Conservation (phyloP, 1,140 invertebrate species). For the Teleogryllus occipitalis region DNA sequence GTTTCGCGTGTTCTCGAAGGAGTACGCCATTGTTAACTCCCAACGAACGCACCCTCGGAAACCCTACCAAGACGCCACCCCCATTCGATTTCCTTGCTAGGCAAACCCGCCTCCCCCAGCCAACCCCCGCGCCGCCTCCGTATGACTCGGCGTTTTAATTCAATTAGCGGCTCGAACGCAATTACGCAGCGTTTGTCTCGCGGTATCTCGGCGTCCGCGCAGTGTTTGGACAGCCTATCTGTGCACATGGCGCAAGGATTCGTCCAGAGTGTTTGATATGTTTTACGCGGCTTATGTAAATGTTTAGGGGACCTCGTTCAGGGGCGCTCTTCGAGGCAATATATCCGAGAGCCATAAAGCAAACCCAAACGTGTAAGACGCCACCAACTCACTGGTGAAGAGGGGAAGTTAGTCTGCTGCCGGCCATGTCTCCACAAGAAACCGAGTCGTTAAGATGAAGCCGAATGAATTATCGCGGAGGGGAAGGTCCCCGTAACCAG, state of each 20-base stretch:
- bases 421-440: neutral
- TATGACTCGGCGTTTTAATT: neutral
- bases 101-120: too few relatives aligned
- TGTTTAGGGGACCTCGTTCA: neutral
- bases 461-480: neutral
- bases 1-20: too few relatives aligned
- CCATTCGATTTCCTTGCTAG: too few relatives aligned
- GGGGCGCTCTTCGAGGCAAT: neutral
- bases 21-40: too few relatives aligned
- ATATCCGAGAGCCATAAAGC: neutral
- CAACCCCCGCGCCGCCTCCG: too few relatives aligned
- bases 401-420: too few relatives aligned
- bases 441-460: neutral
- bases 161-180: neutral
- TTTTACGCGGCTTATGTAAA: neutral
- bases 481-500: too few relatives aligned
- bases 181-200: neutral
- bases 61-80: too few relatives aligned
- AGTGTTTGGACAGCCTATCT: neutral
- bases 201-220: neutral
- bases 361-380: neutral
- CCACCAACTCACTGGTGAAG: neutral
- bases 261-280: constrained; percentile 1
- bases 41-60: too few relatives aligned
- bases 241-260: neutral